phyloP scores from a whole-genome alignment of 1,140 invertebrate species.

The Drosophila azteca region DNA sequence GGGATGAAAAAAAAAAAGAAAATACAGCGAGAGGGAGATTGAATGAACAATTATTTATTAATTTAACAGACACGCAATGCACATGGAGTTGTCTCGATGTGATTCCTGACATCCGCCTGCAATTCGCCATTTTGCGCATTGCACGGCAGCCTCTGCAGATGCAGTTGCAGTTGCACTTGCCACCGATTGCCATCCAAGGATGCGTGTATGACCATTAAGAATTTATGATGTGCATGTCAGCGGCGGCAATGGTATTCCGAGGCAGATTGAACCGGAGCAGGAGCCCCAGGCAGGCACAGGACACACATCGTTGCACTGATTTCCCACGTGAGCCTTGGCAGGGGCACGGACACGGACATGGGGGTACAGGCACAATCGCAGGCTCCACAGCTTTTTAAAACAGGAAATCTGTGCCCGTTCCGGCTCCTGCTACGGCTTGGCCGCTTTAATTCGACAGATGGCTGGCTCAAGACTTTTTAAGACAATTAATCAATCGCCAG shows the following conservation, averaged over 20 bases:
- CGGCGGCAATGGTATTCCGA: constrained; percentile 28
- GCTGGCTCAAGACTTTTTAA: constrained; percentile 32
- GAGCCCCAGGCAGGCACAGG: constrained; percentile 14
- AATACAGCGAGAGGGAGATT: constrained; percentile 20
- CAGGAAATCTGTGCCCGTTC: constrained; percentile 19
- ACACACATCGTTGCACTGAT: constrained; percentile 28
- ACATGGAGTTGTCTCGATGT: constrained; percentile 50
- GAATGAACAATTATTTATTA: constrained; percentile 68
- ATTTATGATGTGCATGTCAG: constrained; percentile 70
- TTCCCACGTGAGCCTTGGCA: constrained; percentile 30
- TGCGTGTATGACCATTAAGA: constrained; percentile 61
- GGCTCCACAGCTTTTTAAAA: constrained; percentile 17
- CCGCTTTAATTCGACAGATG: constrained; percentile 46
- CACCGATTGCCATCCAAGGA: constrained; percentile 8
- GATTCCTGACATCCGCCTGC: constrained; percentile 52
- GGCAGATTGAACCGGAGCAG: neutral
- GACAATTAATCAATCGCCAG: constrained; percentile 57
- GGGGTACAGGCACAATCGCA: neutral
- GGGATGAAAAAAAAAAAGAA: constrained; percentile 16
- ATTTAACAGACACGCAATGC: constrained; percentile 73
- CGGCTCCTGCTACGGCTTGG: constrained; percentile 1
- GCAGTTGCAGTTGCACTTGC: constrained; percentile 20
- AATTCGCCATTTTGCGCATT: constrained; percentile 42
- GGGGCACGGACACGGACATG: no score
- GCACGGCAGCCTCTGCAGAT: constrained; percentile 6